Base-by-base conservation (phyloP, 2,797 vertebrate genomes). In the Notolabrus celidotus region DNA sequence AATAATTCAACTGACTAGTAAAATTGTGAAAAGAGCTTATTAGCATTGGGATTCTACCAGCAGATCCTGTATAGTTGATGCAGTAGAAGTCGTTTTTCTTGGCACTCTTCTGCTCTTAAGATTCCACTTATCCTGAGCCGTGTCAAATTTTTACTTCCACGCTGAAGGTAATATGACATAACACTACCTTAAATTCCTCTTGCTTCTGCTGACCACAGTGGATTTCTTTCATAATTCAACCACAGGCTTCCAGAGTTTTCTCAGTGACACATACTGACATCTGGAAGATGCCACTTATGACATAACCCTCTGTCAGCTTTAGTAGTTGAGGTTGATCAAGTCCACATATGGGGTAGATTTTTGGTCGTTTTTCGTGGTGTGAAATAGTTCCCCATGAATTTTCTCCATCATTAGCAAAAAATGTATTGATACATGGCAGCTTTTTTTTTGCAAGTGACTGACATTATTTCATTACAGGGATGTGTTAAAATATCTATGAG, bases 181-280 rank as follows among this genome's bases (percentile, higher is more conserved):
- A 64, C 61, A 59, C 65, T 55, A 36, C 67, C 36, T 71, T 46
- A 73, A 20, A 77, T 34, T 22, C 55, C 7, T 57, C 65, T 67
- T 33, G 52, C 67, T 85, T 86, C 52, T 85, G 84, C 86, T 89
- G 82, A 88, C 75, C 56, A 23, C 64, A 47, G 65, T 50, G 22
- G 50, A 36, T 36, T 51, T 34, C 36, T 39, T 39, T 55, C 42
- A 61, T 22, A 54, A 64, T 70, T 53, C 57, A 74, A 73, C 53
- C 65, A 71, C n/a, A 68, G 55, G 51, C 5, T 67, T 55, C 71
- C 66, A 43, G 61, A 74, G 33, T 45, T 39, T 33, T 38, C 57
- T 64, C 31, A 54, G 41, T 53, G 36, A 64, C 0, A 7, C 31
- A 61, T 27, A 36, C 31, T 39, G 62, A 25, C 54, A 33, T 42